These are phyloP conservation scores for Argyresthia goedartella DNA, from an alignment of 2,888 invertebrate genomes.

Conservation along the genomic window DNA sequence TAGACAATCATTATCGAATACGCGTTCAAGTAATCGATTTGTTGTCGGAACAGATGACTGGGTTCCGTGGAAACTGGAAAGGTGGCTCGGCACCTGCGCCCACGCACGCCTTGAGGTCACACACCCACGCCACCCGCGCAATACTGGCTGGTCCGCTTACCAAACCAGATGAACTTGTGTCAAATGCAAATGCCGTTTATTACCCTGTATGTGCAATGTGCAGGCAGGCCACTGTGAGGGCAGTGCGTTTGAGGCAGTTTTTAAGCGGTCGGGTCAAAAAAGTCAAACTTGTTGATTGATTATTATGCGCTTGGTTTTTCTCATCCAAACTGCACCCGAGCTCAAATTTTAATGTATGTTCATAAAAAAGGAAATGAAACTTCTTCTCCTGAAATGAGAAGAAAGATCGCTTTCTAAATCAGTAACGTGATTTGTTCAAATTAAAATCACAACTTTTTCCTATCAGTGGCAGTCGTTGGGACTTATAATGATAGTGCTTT, in stretches of 20 bases:
- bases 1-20: too few species aligned
- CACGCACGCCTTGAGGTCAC: constrained; percentile 48
- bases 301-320: too few species aligned
- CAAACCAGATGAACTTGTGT: constrained; percentile 2
- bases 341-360: too few species aligned
- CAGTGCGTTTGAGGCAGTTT: too few species aligned
- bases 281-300: too few species aligned
- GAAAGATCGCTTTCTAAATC: background rate
- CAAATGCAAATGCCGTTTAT: background rate
- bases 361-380: too few species aligned
- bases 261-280: too few species aligned
- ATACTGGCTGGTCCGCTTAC: constrained; percentile 9
- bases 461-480: background rate
- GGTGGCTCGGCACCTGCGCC: constrained; percentile 65
- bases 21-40: too few species aligned
- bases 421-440: background rate
- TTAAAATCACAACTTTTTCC: background rate
- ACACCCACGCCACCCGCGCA: constrained; percentile 37
- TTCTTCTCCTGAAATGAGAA: background rate
- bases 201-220: background rate
- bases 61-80: constrained; percentile 33
- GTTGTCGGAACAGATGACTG: too few species aligned
- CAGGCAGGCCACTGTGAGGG: background rate
- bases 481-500: constrained; percentile 4
- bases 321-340: too few species aligned